These are phyloP conservation scores for Carcina quercana DNA, from an alignment of 2,888 invertebrate genomes.

Conservation along the genomic window DNA sequence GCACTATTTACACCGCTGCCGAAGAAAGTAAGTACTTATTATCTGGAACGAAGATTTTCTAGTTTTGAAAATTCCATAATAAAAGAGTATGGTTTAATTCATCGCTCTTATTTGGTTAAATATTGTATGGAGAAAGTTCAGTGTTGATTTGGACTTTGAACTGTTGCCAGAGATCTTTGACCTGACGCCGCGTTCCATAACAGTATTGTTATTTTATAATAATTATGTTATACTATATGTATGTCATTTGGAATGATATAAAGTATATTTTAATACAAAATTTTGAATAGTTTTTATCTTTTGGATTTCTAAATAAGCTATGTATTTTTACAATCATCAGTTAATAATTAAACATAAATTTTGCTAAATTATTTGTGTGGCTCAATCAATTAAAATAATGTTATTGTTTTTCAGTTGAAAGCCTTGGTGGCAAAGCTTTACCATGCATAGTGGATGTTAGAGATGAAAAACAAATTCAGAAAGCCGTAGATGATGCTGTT, in stretches of 20 bases:
- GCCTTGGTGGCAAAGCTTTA: conserved; percentile 87
- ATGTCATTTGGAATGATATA: no score
- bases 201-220: background rate
- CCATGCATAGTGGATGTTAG: conserved; percentile 93
- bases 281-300: no score
- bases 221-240: no score
- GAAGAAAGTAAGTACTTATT: conserved; percentile 83
- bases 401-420: conserved; percentile 79
- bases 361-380: no score
- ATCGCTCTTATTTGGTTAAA: background rate
- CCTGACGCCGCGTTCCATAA: conserved; percentile 7
- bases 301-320: no score
- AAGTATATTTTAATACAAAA: no score
- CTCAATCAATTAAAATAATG: background rate
- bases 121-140: no score
- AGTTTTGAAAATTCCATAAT: background rate
- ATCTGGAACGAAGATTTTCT: no score
- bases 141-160: conserved; percentile 43
- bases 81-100: conserved; percentile 13
- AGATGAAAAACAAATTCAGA: conserved; percentile 83
- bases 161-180: conserved; percentile 19
- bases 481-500: conserved; percentile 83
- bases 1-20: conserved; percentile 93
- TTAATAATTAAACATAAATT: no score
- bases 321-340: no score